phyloP scores from a whole-genome alignment of 2,797 vertebrate genomes.

The Cuculus canorus region DNA sequence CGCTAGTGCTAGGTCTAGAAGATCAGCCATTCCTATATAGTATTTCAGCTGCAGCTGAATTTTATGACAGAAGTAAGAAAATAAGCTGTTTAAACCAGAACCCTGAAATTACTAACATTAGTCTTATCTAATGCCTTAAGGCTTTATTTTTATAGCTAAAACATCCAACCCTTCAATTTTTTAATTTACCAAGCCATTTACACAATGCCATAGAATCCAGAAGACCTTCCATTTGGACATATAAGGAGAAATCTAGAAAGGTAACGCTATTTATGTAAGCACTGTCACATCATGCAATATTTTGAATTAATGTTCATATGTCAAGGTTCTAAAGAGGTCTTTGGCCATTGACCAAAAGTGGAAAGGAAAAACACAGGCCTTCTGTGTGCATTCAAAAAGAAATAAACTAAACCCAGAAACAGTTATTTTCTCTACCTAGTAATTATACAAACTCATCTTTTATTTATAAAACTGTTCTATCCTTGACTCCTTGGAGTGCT shows the following conservation, averaged over 20 bases:
- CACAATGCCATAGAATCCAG: not conserved
- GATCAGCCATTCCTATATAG: not conserved
- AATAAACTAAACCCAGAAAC: constrained; percentile 2
- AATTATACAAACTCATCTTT: constrained; percentile 42
- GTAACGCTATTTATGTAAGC: not conserved
- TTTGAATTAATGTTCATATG: not conserved
- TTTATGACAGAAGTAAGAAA: constrained; percentile 13
- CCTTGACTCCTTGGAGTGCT: constrained; percentile 6
- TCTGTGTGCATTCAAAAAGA: not conserved
- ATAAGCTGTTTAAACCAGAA: not conserved
- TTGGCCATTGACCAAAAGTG: not conserved
- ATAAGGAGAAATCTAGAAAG: not conserved
- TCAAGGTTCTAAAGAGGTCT: not conserved
- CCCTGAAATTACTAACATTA: not conserved
- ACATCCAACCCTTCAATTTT: not conserved
- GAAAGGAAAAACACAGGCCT: not conserved
- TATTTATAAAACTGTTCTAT: constrained; percentile 39
- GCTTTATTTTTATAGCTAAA: not conserved
- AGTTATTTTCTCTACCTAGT: constrained; percentile 22
- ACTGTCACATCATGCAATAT: not conserved
- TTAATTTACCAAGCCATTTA: not conserved
- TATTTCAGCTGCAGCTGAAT: not conserved
- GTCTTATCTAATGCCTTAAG: not conserved
- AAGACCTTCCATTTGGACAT: not conserved
- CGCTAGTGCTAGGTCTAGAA: not conserved